Base-by-base conservation (phyloP, 2,113 vertebrate species). In the Crotalus tigris region DNA sequence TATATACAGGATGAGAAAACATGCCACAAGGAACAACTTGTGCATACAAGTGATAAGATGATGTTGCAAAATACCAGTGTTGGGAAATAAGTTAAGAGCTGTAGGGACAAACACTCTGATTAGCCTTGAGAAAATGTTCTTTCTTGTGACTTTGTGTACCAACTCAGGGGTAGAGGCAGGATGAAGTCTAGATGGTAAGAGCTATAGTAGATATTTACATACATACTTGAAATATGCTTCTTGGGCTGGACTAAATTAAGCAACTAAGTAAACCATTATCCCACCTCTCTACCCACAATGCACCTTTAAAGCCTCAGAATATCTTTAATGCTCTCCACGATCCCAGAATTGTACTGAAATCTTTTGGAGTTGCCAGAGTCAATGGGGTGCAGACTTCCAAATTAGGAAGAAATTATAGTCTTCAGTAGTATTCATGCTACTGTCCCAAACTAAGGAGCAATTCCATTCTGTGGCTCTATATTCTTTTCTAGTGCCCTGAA, bases 161-260 rank as follows among this genome's bases (percentile, higher is more conserved):
- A 55, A 53, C 44, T 33, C 46, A 54, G 39, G 4, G 75, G 88
- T n/a, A 75, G 12, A 24, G 5, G n/a, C 26, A 5, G 55, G 19
- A 33, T 54, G 24, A 24, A 69, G 55, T 33, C 61, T 64, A 64
- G 23, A 33, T 53, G 53, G 23, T 57, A 64, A 54, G 81, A 85
- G 21, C 75, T 54, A 69, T 54, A 93, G 24, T 64, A 86, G 61
- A 87, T 93, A 93, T 93, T 87, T 90, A 90, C 89, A 93, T 49
- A 64, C 54, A 90, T 44, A 29, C 1, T 12, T 33, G 33, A 61
- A 90, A 92, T 61, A 85, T 49, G 54, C 29, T 53, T 53, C 51
- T 59, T 90, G 46, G 55, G 13, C n/a, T 87, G 57, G 13, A 85
- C 13, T 61, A 46, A 26, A 55, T 57, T 90, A 57, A 51, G 8